A percentile compares a stretch with the other conserved stretches of the same genome.
These are phyloP conservation scores for Bubo bubo DNA, from an alignment of 2,113 vertebrate genomes.

Conservation along the genomic window DNA sequence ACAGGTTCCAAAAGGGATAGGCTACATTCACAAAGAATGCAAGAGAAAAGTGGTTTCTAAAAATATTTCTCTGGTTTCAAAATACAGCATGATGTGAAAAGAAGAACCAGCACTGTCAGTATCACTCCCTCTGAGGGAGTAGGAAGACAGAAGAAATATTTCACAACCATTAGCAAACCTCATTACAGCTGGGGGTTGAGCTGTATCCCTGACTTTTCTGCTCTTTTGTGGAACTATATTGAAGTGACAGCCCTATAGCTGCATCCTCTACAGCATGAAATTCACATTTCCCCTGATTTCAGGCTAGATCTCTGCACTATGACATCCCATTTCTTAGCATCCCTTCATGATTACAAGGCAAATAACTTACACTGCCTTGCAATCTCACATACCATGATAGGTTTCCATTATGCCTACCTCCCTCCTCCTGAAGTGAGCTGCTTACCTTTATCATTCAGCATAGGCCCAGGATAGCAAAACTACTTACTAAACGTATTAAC, in stretches of 20 bases:
- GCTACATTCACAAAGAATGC: background rate
- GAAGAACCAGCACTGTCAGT: conserved; percentile 11
- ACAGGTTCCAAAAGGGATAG: background rate
- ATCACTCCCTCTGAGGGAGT: background rate
- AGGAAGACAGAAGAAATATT: conserved; percentile 19
- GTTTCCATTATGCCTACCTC: background rate
- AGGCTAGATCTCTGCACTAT: background rate
- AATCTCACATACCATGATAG: background rate
- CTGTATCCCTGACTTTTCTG: background rate
- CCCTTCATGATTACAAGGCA: background rate
- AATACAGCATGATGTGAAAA: background rate
- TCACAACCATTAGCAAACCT: conserved; percentile 14
- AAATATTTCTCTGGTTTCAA: conserved; percentile 35
- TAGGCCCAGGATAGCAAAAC: background rate
- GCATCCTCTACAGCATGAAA: background rate
- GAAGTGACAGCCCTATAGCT: background rate
- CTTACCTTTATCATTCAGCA: background rate
- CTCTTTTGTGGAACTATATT: background rate
- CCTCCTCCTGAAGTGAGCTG: background rate
- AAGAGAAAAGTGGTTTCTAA: conserved; percentile 6
- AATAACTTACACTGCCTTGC: background rate
- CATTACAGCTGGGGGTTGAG: background rate
- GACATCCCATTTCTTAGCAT: background rate
- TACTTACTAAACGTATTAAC: background rate
- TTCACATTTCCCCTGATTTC: background rate